Percentiles rank a stretch among this genome's conserved stretches.
Conservation (phyloP, 92 coral and sea anemone genomes). For the Epizoanthus scotinus region DNA sequence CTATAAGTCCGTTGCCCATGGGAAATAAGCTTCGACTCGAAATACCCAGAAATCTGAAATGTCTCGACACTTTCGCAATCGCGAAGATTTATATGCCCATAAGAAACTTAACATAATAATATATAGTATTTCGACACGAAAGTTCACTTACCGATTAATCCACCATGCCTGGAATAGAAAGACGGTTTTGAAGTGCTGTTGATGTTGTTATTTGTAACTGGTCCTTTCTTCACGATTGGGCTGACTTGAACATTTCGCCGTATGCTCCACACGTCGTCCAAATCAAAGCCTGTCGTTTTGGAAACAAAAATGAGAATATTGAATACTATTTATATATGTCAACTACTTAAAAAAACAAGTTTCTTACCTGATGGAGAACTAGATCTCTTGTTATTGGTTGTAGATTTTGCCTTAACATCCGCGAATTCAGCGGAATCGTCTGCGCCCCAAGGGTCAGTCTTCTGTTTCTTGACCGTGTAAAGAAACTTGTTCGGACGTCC, state of each 20-base stretch:
- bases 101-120: not conserved
- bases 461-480: conserved; percentile 62
- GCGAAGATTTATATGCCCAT: not conserved
- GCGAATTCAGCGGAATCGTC: conserved; percentile 44
- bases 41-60: too few relatives aligned
- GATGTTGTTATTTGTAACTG: conserved; percentile 59
- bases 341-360: not conserved
- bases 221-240: conserved; percentile 72
- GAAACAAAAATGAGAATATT: conserved; percentile 28
- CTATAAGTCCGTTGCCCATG: too few relatives aligned
- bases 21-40: too few relatives aligned
- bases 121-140: not conserved
- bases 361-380: conserved; percentile 69
- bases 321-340: not conserved
- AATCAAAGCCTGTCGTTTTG: conserved; percentile 58
- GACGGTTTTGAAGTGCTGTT: conserved; percentile 55
- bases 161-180: conserved; percentile 84
- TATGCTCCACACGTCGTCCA: conserved; percentile 86
- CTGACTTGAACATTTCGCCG: conserved; percentile 84
- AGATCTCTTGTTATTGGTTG: conserved; percentile 48
- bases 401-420: conserved; percentile 21
- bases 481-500: conserved; percentile 76
- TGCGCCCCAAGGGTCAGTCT: conserved; percentile 67
- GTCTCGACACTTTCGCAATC: not conserved
- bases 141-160: conserved; percentile 58